Conservation (phyloP, 2,797 vertebrate genomes). For the Antennarius maculatus region DNA sequence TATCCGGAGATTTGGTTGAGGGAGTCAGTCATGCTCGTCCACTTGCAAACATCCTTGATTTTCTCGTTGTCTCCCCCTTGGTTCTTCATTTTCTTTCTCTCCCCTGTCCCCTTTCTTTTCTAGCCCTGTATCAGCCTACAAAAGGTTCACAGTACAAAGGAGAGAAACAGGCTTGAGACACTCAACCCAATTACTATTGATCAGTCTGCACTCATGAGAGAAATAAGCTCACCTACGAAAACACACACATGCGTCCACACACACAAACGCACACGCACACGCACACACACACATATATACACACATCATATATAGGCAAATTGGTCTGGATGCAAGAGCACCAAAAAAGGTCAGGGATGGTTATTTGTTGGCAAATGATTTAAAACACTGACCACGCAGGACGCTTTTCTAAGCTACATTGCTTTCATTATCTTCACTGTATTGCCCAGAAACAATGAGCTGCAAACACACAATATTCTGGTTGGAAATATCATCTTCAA, state of each 20-base stretch:
- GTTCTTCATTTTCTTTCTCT: slow-evolving; percentile 39
- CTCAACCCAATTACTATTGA: slow-evolving; percentile 83
- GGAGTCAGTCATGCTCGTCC: slow-evolving; percentile 79
- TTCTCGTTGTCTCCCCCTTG: slow-evolving; percentile 60
- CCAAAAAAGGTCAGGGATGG: slow-evolving; percentile 41
- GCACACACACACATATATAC: too few relatives aligned
- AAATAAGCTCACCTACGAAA: slow-evolving; percentile 51
- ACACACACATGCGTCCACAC: not conserved
- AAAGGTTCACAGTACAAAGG: slow-evolving; percentile 70
- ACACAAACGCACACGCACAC: not conserved
- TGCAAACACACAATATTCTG: not conserved
- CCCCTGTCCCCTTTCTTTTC: slow-evolving; percentile 53
- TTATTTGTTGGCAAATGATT: slow-evolving; percentile 42
- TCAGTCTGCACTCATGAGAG: slow-evolving; percentile 69
- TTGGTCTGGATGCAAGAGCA: slow-evolving; percentile 35
- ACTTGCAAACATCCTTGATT: slow-evolving; percentile 82
- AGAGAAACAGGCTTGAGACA: slow-evolving; percentile 71
- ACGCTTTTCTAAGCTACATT: not conserved
- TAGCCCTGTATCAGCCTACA: slow-evolving; percentile 62
- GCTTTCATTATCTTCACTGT: not conserved
- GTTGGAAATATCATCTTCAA: not conserved
- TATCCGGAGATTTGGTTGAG: slow-evolving; percentile 79
- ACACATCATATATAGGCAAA: not conserved
- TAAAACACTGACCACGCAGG: slow-evolving; percentile 18
- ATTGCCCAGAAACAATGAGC: not conserved